A percentile compares a stretch with the other conserved stretches of the same genome.
Conservation (phyloP, 2,888 invertebrate species). For the Lasioglossum zephyrum region DNA sequence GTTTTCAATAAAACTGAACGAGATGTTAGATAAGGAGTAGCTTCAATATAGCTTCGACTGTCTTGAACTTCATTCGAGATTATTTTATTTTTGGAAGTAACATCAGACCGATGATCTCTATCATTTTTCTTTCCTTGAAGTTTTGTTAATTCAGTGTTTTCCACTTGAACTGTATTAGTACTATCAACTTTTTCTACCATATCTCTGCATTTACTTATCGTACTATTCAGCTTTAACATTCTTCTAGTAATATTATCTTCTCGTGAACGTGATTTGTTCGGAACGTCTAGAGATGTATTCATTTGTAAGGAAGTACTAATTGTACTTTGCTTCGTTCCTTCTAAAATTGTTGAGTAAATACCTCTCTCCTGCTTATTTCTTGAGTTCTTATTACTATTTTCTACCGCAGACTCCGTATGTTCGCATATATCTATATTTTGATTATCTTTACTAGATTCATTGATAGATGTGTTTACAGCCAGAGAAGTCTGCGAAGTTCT, state of each 20-base stretch:
- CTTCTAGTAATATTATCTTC: conserved; percentile 1
- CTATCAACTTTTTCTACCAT: neutral
- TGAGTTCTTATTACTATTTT: neutral
- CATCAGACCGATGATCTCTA: neutral
- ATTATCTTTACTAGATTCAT: conserved; percentile 17
- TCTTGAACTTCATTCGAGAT: neutral
- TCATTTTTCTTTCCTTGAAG: neutral
- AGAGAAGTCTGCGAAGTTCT: conserved; percentile 50
- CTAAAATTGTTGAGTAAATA: conserved; percentile 21
- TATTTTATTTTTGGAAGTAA: neutral
- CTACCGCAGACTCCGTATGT: too few species aligned
- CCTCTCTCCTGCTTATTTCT: conserved; percentile 5
- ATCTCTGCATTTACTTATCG: neutral
- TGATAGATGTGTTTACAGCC: conserved; percentile 66
- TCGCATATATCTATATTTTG: neutral
- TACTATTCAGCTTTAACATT: conserved; percentile 8
- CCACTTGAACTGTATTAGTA: neutral
- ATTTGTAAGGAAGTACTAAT: conserved; percentile 74
- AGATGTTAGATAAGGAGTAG: conserved; percentile 74
- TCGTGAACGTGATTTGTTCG: conserved; percentile 33
- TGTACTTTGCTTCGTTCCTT: conserved; percentile 47
- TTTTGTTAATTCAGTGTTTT: neutral
- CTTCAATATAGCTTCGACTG: conserved; percentile 66
- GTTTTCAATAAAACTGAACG: conserved; percentile 72
- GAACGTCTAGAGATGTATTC: conserved; percentile 74